Evolutionary conservation across 2,797 vertebrate genomes (phyloP).

Genomic region (Adelosebastes latens): DNA sequence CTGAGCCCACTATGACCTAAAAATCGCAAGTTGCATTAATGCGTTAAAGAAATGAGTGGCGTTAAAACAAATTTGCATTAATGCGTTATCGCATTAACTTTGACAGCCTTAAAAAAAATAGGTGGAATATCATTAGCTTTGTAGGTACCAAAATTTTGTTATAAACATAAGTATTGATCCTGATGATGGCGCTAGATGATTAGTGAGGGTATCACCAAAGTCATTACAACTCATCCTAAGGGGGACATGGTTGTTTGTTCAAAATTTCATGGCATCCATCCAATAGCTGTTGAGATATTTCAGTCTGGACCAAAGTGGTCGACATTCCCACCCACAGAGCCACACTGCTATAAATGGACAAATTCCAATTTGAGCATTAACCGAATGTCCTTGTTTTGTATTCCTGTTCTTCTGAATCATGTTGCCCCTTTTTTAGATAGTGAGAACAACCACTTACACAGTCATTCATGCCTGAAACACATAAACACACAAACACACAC

Average conservation of each 20-base stretch:
- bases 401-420: not conserved
- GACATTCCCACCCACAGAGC: not conserved
- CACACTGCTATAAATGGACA: not conserved
- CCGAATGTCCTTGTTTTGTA: not conserved
- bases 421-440: not conserved
- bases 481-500: slow-evolving; percentile 1
- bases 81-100: fast-evolving
- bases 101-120: not conserved
- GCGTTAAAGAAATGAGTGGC: fast-evolving
- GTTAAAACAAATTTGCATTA: too few species aligned
- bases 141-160: not conserved
- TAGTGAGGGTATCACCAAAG: not conserved
- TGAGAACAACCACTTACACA: not conserved
- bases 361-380: not conserved
- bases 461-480: not conserved
- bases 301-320: not conserved
- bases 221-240: not conserved
- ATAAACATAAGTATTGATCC: not conserved
- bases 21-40: too few species aligned
- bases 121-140: not conserved
- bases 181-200: not conserved
- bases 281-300: not conserved
- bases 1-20: fast-evolving
- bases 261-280: not conserved
- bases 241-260: not conserved